These are phyloP conservation scores for Plectus sambesii DNA, from an alignment of 1,140 invertebrate genomes.

Conservation along the genomic window DNA sequence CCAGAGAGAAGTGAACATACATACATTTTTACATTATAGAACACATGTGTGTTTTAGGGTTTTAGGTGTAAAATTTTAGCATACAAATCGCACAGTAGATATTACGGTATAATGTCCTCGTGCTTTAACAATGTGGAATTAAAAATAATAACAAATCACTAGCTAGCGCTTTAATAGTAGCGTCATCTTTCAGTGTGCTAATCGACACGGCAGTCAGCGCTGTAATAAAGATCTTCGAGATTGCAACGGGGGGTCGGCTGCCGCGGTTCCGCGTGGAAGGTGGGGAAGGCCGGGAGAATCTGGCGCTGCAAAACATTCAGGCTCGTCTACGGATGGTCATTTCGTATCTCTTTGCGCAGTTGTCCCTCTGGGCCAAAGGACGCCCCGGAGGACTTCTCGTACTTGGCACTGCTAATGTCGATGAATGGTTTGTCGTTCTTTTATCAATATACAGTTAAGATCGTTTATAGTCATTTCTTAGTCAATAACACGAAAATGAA, in stretches of 20 bases:
- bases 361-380: slow-evolving; percentile 74
- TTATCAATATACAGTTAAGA: no score
- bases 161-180: neutral
- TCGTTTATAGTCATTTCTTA: no score
- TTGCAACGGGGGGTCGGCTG: no score
- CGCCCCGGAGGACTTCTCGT: slow-evolving; percentile 79
- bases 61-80: no score
- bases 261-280: no score
- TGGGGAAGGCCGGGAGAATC: slow-evolving; percentile 75
- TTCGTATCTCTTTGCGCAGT: slow-evolving; percentile 85
- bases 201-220: slow-evolving; percentile 39
- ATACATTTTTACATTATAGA: no score
- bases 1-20: no score
- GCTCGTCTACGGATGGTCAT: slow-evolving; percentile 86
- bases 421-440: slow-evolving; percentile 58
- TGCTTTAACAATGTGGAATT: neutral
- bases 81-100: no score
- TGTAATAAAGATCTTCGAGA: slow-evolving; percentile 29
- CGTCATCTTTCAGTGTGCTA: slow-evolving; percentile 29
- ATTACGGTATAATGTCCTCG: no score
- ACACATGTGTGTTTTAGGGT: no score
- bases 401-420: slow-evolving; percentile 89
- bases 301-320: slow-evolving; percentile 88
- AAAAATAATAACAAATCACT: neutral
- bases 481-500: no score